Conservation (phyloP, 2,888 invertebrate genomes). For the Leucozona laternaria region DNA sequence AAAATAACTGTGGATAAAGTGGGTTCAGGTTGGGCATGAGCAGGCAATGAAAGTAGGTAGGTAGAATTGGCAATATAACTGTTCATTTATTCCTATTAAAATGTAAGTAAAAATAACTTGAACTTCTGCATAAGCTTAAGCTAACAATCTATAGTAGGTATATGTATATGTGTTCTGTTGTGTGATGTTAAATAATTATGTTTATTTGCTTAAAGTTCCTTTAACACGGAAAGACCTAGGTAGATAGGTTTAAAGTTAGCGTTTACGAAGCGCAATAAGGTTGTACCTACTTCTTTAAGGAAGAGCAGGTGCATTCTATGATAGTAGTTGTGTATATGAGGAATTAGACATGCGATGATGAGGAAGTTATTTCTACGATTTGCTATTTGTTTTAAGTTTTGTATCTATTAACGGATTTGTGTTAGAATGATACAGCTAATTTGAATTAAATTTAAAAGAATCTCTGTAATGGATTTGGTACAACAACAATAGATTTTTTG, state of each 20-base stretch:
- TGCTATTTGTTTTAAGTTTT: slow-evolving; percentile 2
- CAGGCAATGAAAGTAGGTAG: slow-evolving; percentile 69
- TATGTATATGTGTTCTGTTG: not conserved
- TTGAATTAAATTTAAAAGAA: not conserved
- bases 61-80: slow-evolving; percentile 65
- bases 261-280: not conserved
- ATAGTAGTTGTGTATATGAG: not conserved
- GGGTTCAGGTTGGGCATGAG: slow-evolving; percentile 67
- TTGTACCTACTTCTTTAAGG: not conserved
- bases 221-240: slow-evolving; percentile 52
- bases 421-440: not conserved
- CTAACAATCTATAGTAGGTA: too few relatives aligned
- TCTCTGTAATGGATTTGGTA: not conserved
- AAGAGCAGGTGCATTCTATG: slow-evolving; percentile 20
- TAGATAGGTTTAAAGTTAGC: slow-evolving; percentile 8
- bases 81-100: slow-evolving; percentile 36
- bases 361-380: slow-evolving; percentile 11
- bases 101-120: slow-evolving; percentile 22
- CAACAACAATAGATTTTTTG: too few relatives aligned
- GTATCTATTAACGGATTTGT: not conserved
- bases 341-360: slow-evolving; percentile 21
- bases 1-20: slow-evolving; percentile 72
- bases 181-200: slow-evolving; percentile 44
- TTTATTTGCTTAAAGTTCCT: slow-evolving; percentile 47
- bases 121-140: not conserved